phyloP scores from a whole-genome alignment of 2,113 vertebrate species.

The Dissostichus mawsoni region DNA sequence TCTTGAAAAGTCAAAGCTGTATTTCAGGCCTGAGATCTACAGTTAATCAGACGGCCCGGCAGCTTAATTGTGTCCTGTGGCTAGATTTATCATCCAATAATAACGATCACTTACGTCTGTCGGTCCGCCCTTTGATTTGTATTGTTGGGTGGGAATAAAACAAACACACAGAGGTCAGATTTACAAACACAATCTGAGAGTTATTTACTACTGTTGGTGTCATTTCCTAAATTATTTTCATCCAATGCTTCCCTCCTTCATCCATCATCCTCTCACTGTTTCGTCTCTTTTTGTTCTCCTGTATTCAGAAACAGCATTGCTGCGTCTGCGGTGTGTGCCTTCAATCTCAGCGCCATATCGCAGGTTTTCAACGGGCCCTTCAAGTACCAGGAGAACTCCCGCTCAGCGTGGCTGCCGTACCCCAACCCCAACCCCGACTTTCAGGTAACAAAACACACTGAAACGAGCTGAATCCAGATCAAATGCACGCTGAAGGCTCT shows the following conservation, averaged over 20 bases:
- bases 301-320: conserved; percentile 93
- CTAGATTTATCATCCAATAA: conserved; percentile 70
- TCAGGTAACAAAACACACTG: conserved; percentile 85
- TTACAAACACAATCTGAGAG: conserved; percentile 13
- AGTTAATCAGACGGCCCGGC: conserved; percentile 67
- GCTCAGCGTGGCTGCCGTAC: conserved; percentile 96
- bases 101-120: conserved; percentile 52
- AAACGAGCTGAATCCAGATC: not conserved
- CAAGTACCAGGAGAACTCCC: conserved; percentile 97
- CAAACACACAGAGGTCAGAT: conserved; percentile 32
- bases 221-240: conserved; percentile 6
- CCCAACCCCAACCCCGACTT: conserved; percentile 98
- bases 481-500: no score
- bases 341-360: conserved; percentile 94
- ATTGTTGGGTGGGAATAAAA: conserved; percentile 11
- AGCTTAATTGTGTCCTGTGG: conserved; percentile 66
- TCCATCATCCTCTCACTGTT: conserved; percentile 7
- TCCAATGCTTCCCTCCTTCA: conserved; percentile 11
- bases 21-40: conserved; percentile 70
- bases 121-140: conserved; percentile 54
- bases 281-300: not conserved
- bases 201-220: not conserved
- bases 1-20: conserved; percentile 77
- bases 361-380: conserved; percentile 96
- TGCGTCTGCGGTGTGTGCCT: conserved; percentile 96